phyloP scores from a whole-genome alignment of 2,113 vertebrate species.

The Callorhinus ursinus region DNA sequence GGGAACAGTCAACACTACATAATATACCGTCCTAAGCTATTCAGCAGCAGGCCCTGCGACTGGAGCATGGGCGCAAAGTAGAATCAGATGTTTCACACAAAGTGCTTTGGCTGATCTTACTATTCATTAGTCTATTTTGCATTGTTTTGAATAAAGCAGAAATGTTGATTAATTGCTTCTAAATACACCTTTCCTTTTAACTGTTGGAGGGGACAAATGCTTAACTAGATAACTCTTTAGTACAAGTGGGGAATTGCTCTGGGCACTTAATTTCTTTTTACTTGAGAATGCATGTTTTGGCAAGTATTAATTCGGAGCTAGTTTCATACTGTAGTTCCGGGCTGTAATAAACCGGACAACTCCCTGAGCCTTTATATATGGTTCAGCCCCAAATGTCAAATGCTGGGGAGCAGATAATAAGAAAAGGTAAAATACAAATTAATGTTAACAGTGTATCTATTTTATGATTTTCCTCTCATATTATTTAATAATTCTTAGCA shows the following conservation, averaged over 20 bases:
- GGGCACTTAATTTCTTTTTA: constrained; percentile 50
- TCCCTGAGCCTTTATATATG: not conserved
- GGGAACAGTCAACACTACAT: constrained; percentile 82
- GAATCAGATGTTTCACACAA: constrained; percentile 62
- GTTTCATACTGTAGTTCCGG: constrained; percentile 50
- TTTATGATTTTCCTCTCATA: constrained; percentile 70
- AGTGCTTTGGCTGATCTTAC: constrained; percentile 64
- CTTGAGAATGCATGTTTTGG: constrained; percentile 59
- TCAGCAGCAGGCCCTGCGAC: constrained; percentile 49
- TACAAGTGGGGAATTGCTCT: constrained; percentile 36
- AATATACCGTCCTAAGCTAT: constrained; percentile 71
- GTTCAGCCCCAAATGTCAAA: constrained; percentile 71
- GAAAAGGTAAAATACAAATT: constrained; percentile 72
- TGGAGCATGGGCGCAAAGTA: not conserved
- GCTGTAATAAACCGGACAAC: constrained; percentile 27
- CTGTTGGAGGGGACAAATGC: not conserved
- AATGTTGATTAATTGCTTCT: constrained; percentile 73
- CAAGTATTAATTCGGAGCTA: constrained; percentile 49
- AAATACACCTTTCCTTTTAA: constrained; percentile 62
- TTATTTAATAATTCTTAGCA: constrained; percentile 79
- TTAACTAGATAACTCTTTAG: constrained; percentile 14
- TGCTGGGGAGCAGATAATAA: constrained; percentile 58
- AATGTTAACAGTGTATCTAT: constrained; percentile 76
- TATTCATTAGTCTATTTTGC: constrained; percentile 75
- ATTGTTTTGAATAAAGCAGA: constrained; percentile 72